A percentile compares a stretch with the other conserved stretches of the same genome.
Conservation (phyloP, 2,797 vertebrate genomes). For the Epinephelus awoara region DNA sequence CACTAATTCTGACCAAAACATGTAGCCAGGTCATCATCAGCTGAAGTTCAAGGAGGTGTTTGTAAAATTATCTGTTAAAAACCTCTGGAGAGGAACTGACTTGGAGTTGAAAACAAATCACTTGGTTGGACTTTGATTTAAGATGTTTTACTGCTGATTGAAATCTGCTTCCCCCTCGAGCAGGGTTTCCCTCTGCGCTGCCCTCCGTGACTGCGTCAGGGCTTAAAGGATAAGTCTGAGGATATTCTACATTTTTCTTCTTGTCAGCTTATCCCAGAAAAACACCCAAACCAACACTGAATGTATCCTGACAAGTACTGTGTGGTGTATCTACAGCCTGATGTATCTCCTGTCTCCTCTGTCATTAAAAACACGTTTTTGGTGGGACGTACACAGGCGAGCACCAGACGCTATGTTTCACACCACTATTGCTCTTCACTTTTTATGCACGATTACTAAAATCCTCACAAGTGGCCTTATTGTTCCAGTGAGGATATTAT, state of each 20-base stretch:
- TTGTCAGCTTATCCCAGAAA: not conserved
- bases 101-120: no score
- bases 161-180: not conserved
- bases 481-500: no score
- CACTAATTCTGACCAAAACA: no score
- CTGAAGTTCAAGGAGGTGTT: not conserved
- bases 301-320: not conserved
- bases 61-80: no score
- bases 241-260: conserved; percentile 7
- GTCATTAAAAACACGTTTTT: no score
- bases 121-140: not conserved
- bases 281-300: not conserved
- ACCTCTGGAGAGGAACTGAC: no score
- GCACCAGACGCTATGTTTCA: no score
- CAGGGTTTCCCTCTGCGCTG: not conserved
- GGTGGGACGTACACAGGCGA: no score
- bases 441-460: no score
- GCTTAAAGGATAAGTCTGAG: not conserved
- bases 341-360: not conserved
- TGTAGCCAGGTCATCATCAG: no score
- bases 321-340: not conserved
- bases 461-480: no score
- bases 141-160: not conserved
- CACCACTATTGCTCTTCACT: no score
- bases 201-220: not conserved